phyloP scores from a whole-genome alignment of 2,113 vertebrate genomes.

The Caranx ignobilis region DNA sequence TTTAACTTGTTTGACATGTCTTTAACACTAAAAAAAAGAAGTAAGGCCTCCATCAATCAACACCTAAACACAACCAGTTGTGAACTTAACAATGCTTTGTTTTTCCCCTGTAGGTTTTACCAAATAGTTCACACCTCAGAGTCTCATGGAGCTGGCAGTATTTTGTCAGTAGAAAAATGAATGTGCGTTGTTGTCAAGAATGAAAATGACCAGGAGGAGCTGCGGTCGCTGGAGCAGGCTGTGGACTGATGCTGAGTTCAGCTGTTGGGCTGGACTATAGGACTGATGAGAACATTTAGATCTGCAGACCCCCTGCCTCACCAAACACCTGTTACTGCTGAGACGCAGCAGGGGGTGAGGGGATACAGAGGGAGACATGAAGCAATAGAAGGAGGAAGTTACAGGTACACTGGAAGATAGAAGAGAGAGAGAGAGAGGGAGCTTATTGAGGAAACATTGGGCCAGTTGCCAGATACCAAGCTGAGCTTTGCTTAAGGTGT shows the following conservation, averaged over 20 bases:
- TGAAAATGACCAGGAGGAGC: slow-evolving; percentile 49
- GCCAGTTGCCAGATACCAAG: slow-evolving; percentile 31
- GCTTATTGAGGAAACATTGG: not conserved
- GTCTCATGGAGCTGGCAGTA: slow-evolving; percentile 1
- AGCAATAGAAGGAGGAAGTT: slow-evolving; percentile 43
- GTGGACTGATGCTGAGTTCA: slow-evolving; percentile 69
- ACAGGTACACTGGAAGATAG: slow-evolving; percentile 26
- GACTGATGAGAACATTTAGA: slow-evolving; percentile 78
- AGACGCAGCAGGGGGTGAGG: slow-evolving; percentile 44
- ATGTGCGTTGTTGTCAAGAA: slow-evolving; percentile 29
- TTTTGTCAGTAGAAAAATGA: slow-evolving; percentile 26
- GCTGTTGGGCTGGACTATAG: slow-evolving; percentile 67
- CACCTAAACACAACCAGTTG: not conserved
- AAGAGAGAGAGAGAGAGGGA: slow-evolving; percentile 11
- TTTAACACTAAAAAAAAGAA: not conserved
- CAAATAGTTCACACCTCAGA: not conserved
- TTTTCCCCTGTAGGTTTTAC: not conserved
- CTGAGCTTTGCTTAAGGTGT: slow-evolving; percentile 31
- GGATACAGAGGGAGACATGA: slow-evolving; percentile 41
- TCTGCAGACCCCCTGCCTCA: slow-evolving; percentile 63
- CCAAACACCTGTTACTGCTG: slow-evolving; percentile 76
- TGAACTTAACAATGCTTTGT: slow-evolving; percentile 2
- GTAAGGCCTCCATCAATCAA: not conserved
- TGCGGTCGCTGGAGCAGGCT: slow-evolving; percentile 35
- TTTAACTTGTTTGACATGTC: not conserved